Evolutionary conservation across 2,113 vertebrate genomes (phyloP).

Genomic region (Amblyornis subalaris): DNA sequence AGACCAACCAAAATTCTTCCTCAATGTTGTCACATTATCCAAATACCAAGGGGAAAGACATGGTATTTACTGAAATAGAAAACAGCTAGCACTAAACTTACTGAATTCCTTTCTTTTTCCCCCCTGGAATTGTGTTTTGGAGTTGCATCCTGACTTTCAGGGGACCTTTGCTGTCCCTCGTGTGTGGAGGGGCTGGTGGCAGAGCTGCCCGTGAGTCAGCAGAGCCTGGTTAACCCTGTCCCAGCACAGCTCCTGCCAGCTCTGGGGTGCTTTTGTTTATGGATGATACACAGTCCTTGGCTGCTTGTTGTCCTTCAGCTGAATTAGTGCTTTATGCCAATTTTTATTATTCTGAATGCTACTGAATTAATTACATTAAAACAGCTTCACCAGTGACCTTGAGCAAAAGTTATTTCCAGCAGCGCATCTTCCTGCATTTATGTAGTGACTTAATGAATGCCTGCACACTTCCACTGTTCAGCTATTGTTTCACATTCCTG

Average conservation of each 20-base stretch:
- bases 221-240: neutral
- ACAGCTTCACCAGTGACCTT: slow-evolving; percentile 21
- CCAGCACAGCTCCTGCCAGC: neutral
- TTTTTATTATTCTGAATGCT: neutral
- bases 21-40: neutral
- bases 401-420: neutral
- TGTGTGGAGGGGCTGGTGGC: neutral
- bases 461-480: neutral
- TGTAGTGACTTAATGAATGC: neutral
- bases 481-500: neutral
- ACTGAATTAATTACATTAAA: neutral
- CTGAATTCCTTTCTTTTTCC: neutral
- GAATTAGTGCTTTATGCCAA: neutral
- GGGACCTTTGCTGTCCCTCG: neutral
- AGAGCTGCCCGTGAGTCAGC: slow-evolving; percentile 4
- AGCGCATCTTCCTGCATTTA: neutral
- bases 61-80: neutral
- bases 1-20: neutral
- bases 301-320: neutral
- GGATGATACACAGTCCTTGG: neutral
- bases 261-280: neutral
- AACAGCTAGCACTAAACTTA: neutral
- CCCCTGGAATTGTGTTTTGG: neutral
- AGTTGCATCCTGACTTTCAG: neutral
- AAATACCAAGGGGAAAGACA: neutral